phyloP scores from a whole-genome alignment of 2,888 invertebrate species.

The Napeogenes sylphis region DNA sequence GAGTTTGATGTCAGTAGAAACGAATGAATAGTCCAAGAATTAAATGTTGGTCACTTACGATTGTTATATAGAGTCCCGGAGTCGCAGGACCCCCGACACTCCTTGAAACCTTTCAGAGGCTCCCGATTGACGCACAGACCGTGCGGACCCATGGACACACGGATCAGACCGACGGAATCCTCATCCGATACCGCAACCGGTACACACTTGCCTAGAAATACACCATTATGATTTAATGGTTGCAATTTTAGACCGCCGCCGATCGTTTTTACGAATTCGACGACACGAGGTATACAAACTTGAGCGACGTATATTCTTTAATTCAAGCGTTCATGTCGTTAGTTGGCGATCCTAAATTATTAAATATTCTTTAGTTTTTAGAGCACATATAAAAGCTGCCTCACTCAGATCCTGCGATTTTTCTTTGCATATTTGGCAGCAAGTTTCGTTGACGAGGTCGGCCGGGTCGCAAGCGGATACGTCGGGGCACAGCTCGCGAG shows the following conservation, averaged over 20 bases:
- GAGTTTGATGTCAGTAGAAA: neutral
- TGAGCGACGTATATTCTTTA: too few species aligned
- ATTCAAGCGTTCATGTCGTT: too few species aligned
- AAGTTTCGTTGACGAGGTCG: slow-evolving; percentile 78
- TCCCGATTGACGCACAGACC: slow-evolving; percentile 81
- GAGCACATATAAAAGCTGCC: slow-evolving; percentile 29
- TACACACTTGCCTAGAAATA: slow-evolving; percentile 66
- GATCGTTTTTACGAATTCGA: too few species aligned
- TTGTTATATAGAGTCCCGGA: slow-evolving; percentile 83
- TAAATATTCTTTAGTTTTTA: neutral
- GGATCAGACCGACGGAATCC: slow-evolving; percentile 79
- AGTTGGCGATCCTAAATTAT: too few species aligned
- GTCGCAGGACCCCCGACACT: slow-evolving; percentile 84
- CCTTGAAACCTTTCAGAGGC: slow-evolving; percentile 79
- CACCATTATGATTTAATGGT: too few species aligned
- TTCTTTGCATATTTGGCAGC: slow-evolving; percentile 82
- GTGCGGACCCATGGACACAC: slow-evolving; percentile 59
- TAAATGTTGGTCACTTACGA: slow-evolving; percentile 63
- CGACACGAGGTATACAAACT: too few species aligned
- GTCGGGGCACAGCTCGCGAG: slow-evolving; percentile 79
- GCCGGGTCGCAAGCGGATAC: slow-evolving; percentile 77
- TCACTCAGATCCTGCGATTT: slow-evolving; percentile 68
- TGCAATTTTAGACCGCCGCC: too few species aligned
- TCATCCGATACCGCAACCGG: slow-evolving; percentile 71
- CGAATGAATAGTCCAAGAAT: neutral